Percentiles rank a stretch among this genome's conserved stretches.
Conservation (phyloP, 2,113 vertebrate genomes). For the Gymnobelideus leadbeateri region DNA sequence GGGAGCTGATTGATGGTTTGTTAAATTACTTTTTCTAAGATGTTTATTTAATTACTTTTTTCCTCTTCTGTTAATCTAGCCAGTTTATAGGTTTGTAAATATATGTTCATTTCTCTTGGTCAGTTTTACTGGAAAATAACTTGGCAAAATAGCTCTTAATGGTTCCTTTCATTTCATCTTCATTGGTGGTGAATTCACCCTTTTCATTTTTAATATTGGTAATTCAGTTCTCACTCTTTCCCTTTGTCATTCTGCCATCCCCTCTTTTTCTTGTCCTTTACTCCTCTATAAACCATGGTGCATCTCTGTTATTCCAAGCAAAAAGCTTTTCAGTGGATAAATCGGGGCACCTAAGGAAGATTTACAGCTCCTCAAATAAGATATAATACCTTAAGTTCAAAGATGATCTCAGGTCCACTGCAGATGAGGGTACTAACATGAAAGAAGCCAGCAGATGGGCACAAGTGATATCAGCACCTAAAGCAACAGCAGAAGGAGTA, state of each 20-base stretch:
- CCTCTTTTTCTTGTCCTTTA: background rate
- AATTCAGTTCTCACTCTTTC: background rate
- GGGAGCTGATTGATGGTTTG: background rate
- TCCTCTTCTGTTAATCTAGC: background rate
- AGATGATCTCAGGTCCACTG: slow-evolving; percentile 40
- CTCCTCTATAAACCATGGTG: slow-evolving; percentile 35
- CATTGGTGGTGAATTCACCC: background rate
- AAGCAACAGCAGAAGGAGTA: background rate
- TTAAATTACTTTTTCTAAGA: background rate
- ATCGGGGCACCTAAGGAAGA: slow-evolving; percentile 50
- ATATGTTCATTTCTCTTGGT: slow-evolving; percentile 57
- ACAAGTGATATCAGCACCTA: background rate
- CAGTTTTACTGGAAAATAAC: slow-evolving; percentile 45
- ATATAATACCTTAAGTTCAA: slow-evolving; percentile 50
- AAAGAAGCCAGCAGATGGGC: background rate
- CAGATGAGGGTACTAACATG: slow-evolving; percentile 34
- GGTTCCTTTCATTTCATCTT: background rate
- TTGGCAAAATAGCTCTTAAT: background rate
- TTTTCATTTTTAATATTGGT: slow-evolving; percentile 29
- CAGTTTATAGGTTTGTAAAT: slow-evolving; percentile 11
- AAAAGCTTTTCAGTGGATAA: slow-evolving; percentile 47
- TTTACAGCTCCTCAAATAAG: slow-evolving; percentile 54
- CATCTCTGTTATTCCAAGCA: slow-evolving; percentile 52
- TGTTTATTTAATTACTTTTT: background rate
- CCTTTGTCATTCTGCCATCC: background rate